Evolutionary conservation across 2,888 invertebrate genomes (phyloP), one percentile per base, ranked within the genome.

Genomic region (Melanchra persicariae): DNA sequence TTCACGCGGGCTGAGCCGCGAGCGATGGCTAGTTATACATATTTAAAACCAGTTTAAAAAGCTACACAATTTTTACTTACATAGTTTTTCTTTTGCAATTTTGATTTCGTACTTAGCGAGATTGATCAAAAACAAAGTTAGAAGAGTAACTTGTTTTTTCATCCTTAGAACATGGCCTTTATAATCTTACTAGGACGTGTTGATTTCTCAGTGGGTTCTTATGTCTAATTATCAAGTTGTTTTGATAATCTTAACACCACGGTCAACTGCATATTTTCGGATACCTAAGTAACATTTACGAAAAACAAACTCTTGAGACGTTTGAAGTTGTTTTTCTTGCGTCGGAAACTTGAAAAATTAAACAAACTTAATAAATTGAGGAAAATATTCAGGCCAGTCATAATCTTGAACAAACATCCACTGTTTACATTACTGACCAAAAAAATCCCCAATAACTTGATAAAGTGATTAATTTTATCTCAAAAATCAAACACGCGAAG

Each of bases 391-490:
- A 67, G 72, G 58, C 58, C 55, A 47, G 58, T 58, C 34, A 59
- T 66, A 66, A 66, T 63, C 64, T 66, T 24, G 34, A 30, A 51
- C 60, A 77, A 81, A 81, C 73, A 81, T 19, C 12, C 3, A n/a
- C 1, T 79, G 40, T 80, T 79, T 65, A 65, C 45, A 57, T 65
- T 45, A 34, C 24, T 58, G 51, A 52, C 30, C 19, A 69, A 37
- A 8, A 43, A 66, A 63, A 57, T 15, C 61, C 37, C 34, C 37
- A 72, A 59, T 60, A 68, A 66, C 54, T 54, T 66, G 70, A 57
- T 67, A 62, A 52, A 58, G n/a, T 71, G 58, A 79, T 84, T 82
- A 80, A 76, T 70, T 74, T 84, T 77, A 85, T 83, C 83, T 69
- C 60, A 43, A 59, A 71, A 70, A 49, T 40, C 26, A 65, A 65